Conservation (phyloP, 1,140 invertebrate genomes). For the Macrocentrus cingulum region DNA sequence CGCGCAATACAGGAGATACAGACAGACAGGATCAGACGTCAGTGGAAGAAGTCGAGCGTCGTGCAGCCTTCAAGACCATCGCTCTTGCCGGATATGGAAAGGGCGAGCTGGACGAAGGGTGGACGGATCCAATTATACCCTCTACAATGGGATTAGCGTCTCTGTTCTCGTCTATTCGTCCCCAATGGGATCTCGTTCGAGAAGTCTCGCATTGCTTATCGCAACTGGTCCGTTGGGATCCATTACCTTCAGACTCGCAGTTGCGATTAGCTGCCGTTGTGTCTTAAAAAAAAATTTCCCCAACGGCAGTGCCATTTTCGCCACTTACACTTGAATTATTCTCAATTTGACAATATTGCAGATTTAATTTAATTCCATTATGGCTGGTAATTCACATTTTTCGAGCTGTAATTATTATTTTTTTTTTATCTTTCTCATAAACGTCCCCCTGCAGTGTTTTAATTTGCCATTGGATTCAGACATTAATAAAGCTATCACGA, state of each 20-base stretch:
- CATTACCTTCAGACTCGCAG: slow-evolving; percentile 19
- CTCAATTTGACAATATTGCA: too few relatives aligned
- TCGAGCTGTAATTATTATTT: too few relatives aligned
- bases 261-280: slow-evolving; percentile 5
- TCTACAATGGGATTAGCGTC: slow-evolving; percentile 42
- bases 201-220: slow-evolving; percentile 35
- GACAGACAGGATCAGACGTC: slow-evolving; percentile 35
- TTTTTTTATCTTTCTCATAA: too few relatives aligned
- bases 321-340: too few relatives aligned
- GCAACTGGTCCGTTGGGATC: slow-evolving; percentile 19
- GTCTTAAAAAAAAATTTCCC: too few relatives aligned
- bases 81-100: too few relatives aligned
- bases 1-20: slow-evolving; percentile 13
- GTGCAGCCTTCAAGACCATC: background rate
- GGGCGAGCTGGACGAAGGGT: slow-evolving; percentile 38
- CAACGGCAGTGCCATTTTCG: too few relatives aligned
- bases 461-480: too few relatives aligned
- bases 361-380: too few relatives aligned
- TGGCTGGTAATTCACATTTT: too few relatives aligned
- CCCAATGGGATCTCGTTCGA: slow-evolving; percentile 24
- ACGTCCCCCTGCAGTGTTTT: too few relatives aligned
- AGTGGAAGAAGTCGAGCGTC: slow-evolving; percentile 20
- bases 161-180: slow-evolving; percentile 12
- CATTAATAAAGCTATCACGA: too few relatives aligned
- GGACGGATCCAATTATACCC: slow-evolving; percentile 43